A percentile compares a stretch with the other conserved stretches of the same genome.
phyloP scores from a whole-genome alignment of 2,888 invertebrate species.

The Cataglyphis livida region DNA sequence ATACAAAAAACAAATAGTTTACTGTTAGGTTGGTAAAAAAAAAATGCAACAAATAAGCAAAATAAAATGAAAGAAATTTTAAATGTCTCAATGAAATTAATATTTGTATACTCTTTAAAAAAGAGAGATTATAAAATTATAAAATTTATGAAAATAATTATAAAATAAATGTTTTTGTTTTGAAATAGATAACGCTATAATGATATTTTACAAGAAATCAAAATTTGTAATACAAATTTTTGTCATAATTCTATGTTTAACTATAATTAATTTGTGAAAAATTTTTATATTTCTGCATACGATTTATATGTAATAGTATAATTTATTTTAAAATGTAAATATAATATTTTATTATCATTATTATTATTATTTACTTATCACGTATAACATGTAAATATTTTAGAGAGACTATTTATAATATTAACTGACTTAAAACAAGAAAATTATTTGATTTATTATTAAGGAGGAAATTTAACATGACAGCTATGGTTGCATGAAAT shows the following conservation, averaged over 20 bases:
- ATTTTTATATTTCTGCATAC: background rate
- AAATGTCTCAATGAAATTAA: background rate
- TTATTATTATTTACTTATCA: background rate
- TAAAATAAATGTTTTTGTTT: background rate
- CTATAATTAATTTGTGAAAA: background rate
- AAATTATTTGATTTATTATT: constrained; percentile 20
- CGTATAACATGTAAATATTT: background rate
- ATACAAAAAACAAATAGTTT: background rate
- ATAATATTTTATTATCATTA: background rate
- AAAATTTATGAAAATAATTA: background rate
- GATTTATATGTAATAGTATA: background rate
- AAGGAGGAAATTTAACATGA: background rate
- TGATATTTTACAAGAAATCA: background rate
- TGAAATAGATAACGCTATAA: background rate
- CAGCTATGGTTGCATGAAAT: background rate
- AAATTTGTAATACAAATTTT: background rate
- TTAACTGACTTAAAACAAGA: background rate
- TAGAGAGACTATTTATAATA: background rate
- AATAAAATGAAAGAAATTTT: background rate
- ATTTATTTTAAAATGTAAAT: background rate
- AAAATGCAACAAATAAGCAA: background rate
- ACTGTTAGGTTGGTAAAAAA: background rate
- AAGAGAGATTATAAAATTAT: constrained; percentile 8
- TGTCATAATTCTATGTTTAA: background rate
- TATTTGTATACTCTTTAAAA: no score